phyloP scores from a whole-genome alignment of 92 coral and sea anemone genomes.

The Siderastrea siderea region DNA sequence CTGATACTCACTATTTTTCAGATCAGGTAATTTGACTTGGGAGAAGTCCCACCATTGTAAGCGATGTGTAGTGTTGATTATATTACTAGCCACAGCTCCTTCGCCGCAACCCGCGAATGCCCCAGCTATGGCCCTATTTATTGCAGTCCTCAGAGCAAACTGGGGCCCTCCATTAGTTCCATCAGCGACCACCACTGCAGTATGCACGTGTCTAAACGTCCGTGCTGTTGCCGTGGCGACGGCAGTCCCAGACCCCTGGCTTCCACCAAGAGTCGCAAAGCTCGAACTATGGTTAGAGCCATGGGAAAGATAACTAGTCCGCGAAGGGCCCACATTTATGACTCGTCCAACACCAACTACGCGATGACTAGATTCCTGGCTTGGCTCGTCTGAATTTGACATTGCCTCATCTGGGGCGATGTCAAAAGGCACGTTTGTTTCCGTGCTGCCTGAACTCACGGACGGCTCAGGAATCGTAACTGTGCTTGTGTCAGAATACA shows the following conservation, averaged over 20 bases:
- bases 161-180: slow-evolving; percentile 87
- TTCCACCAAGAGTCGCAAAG: slow-evolving; percentile 65
- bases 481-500: slow-evolving; percentile 8
- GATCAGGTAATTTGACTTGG: slow-evolving; percentile 72
- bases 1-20: slow-evolving; percentile 72
- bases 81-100: slow-evolving; percentile 93
- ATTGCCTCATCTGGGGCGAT: slow-evolving; percentile 3
- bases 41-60: slow-evolving; percentile 98
- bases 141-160: slow-evolving; percentile 86
- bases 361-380: slow-evolving; percentile 34
- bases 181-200: slow-evolving; percentile 87
- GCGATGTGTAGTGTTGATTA: slow-evolving; percentile 89
- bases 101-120: slow-evolving; percentile 96
- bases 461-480: slow-evolving; percentile 1
- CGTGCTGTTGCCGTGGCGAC: slow-evolving; percentile 95
- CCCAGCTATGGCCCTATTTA: slow-evolving; percentile 92
- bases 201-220: slow-evolving; percentile 89
- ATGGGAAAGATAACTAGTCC: slow-evolving; percentile 71
- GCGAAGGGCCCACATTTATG: slow-evolving; percentile 76
- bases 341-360: slow-evolving; percentile 80
- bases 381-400: neutral
- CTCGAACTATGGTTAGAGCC: slow-evolving; percentile 74
- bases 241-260: slow-evolving; percentile 85
- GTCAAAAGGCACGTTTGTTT: slow-evolving; percentile 19
- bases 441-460: neutral